Conservation (phyloP, 2,113 vertebrate species). For the Zingel zingel region DNA sequence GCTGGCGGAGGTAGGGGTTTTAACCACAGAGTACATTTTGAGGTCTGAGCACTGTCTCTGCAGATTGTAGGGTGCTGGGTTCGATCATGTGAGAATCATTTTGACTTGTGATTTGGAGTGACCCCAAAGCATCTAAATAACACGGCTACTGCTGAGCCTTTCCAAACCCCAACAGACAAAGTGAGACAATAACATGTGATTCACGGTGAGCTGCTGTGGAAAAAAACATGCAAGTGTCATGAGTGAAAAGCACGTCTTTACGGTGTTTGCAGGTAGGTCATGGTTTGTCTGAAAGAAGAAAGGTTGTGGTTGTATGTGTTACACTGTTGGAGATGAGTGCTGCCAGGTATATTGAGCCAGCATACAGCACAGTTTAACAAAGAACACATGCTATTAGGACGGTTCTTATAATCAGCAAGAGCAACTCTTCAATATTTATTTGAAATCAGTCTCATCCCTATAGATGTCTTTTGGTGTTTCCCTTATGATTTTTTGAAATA, state of each 20-base stretch:
- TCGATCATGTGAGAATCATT: constrained; percentile 62
- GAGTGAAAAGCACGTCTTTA: neutral
- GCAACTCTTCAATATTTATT: neutral
- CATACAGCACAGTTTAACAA: neutral
- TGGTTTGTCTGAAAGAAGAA: neutral
- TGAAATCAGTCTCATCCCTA: neutral
- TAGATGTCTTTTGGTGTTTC: neutral
- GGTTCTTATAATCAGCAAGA: neutral
- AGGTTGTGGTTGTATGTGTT: too few relatives aligned
- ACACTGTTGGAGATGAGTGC: neutral
- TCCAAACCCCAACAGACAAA: constrained; percentile 45
- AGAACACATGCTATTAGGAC: neutral
- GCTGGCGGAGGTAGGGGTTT: constrained; percentile 68
- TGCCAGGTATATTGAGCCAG: neutral
- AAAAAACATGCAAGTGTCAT: constrained; percentile 6
- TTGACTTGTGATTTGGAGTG: constrained; percentile 53
- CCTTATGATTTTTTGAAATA: neutral
- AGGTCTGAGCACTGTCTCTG: constrained; percentile 72
- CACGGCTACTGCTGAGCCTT: constrained; percentile 31
- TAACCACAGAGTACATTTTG: constrained; percentile 80
- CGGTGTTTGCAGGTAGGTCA: constrained; percentile 25
- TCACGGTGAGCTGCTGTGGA: constrained; percentile 24
- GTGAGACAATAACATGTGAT: constrained; percentile 60
- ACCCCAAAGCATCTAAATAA: constrained; percentile 62
- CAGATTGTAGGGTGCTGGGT: constrained; percentile 68